These are phyloP conservation scores for Neogobius melanostomus DNA, from an alignment of 2,113 vertebrate species.

Conservation along the genomic window DNA sequence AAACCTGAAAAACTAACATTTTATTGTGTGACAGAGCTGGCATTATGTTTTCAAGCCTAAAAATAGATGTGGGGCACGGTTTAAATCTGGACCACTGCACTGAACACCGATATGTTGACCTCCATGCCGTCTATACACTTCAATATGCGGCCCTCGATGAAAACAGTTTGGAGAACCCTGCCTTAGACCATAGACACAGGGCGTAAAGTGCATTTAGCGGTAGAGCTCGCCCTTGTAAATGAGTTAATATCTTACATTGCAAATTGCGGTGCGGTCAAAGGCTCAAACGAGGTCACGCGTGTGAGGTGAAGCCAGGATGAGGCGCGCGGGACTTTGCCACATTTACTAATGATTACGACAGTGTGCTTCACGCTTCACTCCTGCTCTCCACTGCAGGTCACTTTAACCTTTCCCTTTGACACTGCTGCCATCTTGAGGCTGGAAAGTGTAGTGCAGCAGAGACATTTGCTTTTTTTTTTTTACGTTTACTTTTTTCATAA, in stretches of 20 bases:
- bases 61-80: too few relatives aligned
- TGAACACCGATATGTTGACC: too few relatives aligned
- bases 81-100: too few relatives aligned
- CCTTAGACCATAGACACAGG: too few relatives aligned
- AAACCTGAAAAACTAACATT: too few relatives aligned
- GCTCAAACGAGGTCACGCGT: slow-evolving; percentile 53
- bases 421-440: slow-evolving; percentile 69
- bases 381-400: slow-evolving; percentile 3
- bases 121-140: too few relatives aligned
- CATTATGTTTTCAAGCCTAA: too few relatives aligned
- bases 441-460: neutral
- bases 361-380: slow-evolving; percentile 24
- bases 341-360: slow-evolving; percentile 47
- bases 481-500: too few relatives aligned
- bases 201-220: too few relatives aligned
- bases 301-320: slow-evolving; percentile 49
- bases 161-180: too few relatives aligned
- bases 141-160: too few relatives aligned
- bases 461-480: neutral
- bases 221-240: slow-evolving; percentile 37
- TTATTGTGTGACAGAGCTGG: too few relatives aligned
- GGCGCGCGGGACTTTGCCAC: slow-evolving; percentile 31
- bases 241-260: slow-evolving; percentile 47
- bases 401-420: slow-evolving; percentile 14
- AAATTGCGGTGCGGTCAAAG: slow-evolving; percentile 57